Base-by-base conservation (phyloP, 37 sponge, comb jelly and placozoan genomes). In the Halichondria panicea region DNA sequence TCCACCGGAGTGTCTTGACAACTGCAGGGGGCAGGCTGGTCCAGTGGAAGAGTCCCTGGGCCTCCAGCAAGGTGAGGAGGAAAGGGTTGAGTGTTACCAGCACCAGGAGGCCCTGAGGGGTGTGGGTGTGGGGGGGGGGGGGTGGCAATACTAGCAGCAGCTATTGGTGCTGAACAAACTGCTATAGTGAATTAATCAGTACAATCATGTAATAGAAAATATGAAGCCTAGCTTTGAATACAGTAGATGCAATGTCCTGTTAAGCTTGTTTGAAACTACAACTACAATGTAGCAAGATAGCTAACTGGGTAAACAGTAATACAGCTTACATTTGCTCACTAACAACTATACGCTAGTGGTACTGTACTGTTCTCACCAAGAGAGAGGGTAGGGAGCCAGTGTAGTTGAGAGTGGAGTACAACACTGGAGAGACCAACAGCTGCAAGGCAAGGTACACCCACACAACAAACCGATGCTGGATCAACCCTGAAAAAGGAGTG, bases 11-110 rank as follows among this genome's bases (percentile, higher is more conserved):
- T n/a, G n/a, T n/a, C n/a, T n/a, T n/a, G n/a, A n/a, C n/a, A n/a
- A n/a, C n/a, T n/a, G n/a, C n/a, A n/a, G n/a, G n/a, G n/a, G 42
- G 22, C 9, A n/a, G 63, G 84, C 90, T 72, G 25, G 70, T 64
- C 84, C 84, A 89, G 18, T 74, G 44, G 34, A 79, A 74, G 8
- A 89, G 56, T 22, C 76, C 71, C 30, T 89, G 90, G 62, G 90
- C 50, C 44, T 89, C 90, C 61, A 89, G 58, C 41, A 89, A 60
- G 3, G 90, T 79, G 40, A 89, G 71, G 6, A 78, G 50, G 35
- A 83, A 89, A 25, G 60, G 24, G 13, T 84, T 27, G 44, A 79
- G 36, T 56, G 84, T 44, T 4, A 31, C 56, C 28, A 72, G 30
- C 15, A 56, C 21, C 84, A 76, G 42, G 40, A 45, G 35, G 1